phyloP scores from a whole-genome alignment of 2,888 invertebrate species.

The Dynastes tityus region DNA sequence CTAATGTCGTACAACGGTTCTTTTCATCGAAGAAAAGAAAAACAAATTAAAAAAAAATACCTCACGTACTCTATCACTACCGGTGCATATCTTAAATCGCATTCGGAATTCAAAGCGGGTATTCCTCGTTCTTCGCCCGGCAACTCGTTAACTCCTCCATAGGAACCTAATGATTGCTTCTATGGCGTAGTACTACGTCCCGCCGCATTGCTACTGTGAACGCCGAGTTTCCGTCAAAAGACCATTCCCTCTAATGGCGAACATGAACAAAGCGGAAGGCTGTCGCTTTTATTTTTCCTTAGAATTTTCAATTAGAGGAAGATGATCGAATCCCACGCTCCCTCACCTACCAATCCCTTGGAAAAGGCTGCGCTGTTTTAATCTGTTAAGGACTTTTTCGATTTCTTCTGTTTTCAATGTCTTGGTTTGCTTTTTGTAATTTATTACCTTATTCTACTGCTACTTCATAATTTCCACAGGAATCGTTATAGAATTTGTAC shows the following conservation, averaged over 20 bases:
- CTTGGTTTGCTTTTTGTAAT: neutral
- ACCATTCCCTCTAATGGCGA: neutral
- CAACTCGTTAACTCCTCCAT: constrained; percentile 6
- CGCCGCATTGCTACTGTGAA: neutral
- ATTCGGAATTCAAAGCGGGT: constrained; percentile 4
- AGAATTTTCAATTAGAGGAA: constrained; percentile 41
- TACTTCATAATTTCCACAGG: too few species aligned
- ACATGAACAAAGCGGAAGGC: neutral
- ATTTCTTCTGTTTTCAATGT: neutral
- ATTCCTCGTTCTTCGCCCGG: neutral
- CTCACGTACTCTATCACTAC: constrained; percentile 3
- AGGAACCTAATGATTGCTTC: too few species aligned
- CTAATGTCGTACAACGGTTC: neutral
- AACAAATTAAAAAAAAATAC: too few species aligned
- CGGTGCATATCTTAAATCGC: constrained; percentile 3
- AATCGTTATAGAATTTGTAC: too few species aligned
- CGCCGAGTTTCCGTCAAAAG: neutral
- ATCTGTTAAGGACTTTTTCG: constrained; percentile 4
- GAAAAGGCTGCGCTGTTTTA: neutral
- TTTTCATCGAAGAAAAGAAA: neutral
- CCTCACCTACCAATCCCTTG: neutral
- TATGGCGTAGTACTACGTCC: neutral
- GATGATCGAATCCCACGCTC: constrained; percentile 35
- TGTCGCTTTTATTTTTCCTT: constrained; percentile 3
- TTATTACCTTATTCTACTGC: too few species aligned